A percentile compares a stretch with the other conserved stretches of the same genome.
Evolutionary conservation across 2,113 vertebrate genomes (phyloP).

Genomic region (Empidonax traillii): DNA sequence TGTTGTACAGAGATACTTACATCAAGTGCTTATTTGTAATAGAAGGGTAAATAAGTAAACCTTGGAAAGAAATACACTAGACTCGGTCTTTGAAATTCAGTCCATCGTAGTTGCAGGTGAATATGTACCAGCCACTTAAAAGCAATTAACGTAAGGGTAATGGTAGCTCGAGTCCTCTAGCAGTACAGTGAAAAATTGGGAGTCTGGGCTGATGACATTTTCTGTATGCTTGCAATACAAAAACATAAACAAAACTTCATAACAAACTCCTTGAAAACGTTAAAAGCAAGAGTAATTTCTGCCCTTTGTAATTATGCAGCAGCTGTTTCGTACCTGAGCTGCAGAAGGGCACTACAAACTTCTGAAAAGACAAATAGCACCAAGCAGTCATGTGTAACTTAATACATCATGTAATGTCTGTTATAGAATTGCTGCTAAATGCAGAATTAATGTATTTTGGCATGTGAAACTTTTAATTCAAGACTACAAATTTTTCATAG

Average conservation of each 20-base stretch:
- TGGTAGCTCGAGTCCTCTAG: not conserved
- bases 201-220: not conserved
- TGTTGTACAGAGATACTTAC: not conserved
- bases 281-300: not conserved
- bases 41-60: not conserved
- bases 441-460: not conserved
- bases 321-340: not conserved
- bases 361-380: not conserved
- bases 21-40: not conserved
- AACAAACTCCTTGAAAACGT: not conserved
- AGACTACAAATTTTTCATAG: rapidly evolving
- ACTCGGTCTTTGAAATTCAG: not conserved
- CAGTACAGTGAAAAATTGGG: not conserved
- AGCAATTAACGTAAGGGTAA: not conserved
- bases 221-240: not conserved
- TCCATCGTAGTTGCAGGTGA: not conserved
- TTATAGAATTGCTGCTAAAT: not conserved
- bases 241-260: not conserved
- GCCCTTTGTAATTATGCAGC: rapidly evolving
- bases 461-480: not conserved
- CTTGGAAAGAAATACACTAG: not conserved
- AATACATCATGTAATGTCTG: not conserved
- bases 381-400: not conserved
- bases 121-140: not conserved
- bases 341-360: not conserved